Conservation (phyloP, 2,113 vertebrate species). For the Oryzias woworae region DNA sequence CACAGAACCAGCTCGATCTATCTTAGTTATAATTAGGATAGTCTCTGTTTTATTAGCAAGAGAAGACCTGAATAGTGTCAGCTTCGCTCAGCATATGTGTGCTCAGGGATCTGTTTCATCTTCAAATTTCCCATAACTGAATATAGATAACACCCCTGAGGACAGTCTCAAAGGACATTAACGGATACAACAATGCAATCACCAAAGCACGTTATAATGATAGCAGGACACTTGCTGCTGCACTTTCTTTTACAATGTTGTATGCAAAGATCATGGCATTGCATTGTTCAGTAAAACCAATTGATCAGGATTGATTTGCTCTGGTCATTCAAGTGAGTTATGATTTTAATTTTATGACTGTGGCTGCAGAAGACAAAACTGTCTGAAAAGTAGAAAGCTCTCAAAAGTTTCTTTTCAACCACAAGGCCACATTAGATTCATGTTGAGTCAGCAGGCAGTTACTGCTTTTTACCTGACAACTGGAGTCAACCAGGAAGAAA, state of each 20-base stretch:
- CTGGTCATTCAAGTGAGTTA: background rate
- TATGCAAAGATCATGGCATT: background rate
- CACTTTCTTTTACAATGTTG: background rate
- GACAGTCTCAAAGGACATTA: conserved; percentile 37
- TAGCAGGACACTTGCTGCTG: background rate
- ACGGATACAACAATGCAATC: conserved; percentile 44
- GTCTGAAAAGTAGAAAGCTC: too few relatives aligned
- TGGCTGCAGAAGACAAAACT: too few relatives aligned
- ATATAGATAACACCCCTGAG: conserved; percentile 48
- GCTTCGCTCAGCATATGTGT: conserved; percentile 10
- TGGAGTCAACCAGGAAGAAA: too few relatives aligned
- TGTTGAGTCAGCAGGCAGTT: too few relatives aligned
- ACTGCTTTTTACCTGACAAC: too few relatives aligned
- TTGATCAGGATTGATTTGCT: background rate
- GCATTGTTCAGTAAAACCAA: background rate
- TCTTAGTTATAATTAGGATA: conserved; percentile 61
- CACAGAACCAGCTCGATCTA: conserved; percentile 35
- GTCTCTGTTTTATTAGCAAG: conserved; percentile 48
- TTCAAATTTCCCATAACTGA: conserved; percentile 62
- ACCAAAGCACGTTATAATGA: conserved; percentile 43
- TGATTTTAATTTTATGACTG: too few relatives aligned
- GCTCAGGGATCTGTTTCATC: conserved; percentile 40
- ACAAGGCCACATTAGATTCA: too few relatives aligned
- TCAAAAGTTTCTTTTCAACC: too few relatives aligned
- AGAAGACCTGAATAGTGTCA: conserved; percentile 41